These are phyloP conservation scores for Aphelocoma coerulescens DNA, from an alignment of 2,113 vertebrate species.

Conservation along the genomic window DNA sequence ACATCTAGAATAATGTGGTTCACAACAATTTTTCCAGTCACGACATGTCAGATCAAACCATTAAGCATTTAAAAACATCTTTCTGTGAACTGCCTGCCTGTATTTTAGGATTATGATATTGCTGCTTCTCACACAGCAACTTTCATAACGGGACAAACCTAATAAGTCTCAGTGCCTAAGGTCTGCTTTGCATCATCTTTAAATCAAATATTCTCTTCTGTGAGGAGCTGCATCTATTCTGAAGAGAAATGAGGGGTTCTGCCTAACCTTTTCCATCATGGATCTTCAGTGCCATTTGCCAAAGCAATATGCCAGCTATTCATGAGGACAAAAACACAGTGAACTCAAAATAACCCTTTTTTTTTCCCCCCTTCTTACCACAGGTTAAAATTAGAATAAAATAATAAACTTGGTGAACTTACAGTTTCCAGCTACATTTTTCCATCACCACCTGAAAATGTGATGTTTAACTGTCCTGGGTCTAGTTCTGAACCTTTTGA, in stretches of 20 bases:
- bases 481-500: background rate
- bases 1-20: background rate
- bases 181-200: background rate
- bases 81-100: background rate
- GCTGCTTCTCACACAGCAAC: background rate
- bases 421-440: conserved; percentile 30
- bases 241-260: conserved; percentile 27
- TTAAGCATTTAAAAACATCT: background rate
- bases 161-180: background rate
- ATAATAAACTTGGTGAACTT: conserved; percentile 53
- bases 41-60: background rate
- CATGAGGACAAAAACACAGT: conserved; percentile 10
- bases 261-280: conserved; percentile 7
- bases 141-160: background rate
- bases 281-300: background rate
- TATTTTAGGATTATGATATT: background rate
- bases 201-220: background rate
- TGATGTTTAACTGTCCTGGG: background rate
- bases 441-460: conserved; percentile 3
- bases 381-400: conserved; percentile 60
- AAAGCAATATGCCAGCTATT: conserved; percentile 10
- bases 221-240: background rate
- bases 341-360: conserved; percentile 39
- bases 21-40: background rate
- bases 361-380: background rate